Conservation (phyloP, 2,888 invertebrate genomes). For the Protophormia terraenovae region DNA sequence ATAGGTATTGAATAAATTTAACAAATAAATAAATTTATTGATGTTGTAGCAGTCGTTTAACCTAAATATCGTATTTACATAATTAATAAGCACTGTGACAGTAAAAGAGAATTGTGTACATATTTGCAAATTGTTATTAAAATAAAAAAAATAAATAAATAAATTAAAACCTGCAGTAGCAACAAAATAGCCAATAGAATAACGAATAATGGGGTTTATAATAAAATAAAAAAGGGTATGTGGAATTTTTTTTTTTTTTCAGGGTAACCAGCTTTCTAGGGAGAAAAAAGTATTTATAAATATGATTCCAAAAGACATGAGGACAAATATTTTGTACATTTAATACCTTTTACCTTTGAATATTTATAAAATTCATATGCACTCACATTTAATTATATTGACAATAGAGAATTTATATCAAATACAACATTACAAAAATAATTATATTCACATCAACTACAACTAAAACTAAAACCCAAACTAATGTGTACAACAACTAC, state of each 20-base stretch:
- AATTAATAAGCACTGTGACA: slow-evolving; percentile 48
- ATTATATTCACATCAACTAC: not conserved
- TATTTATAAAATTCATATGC: not conserved
- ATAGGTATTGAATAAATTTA: not conserved
- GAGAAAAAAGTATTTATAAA: no score
- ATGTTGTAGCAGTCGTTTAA: not conserved
- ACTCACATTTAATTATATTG: not conserved
- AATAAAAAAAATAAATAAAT: not conserved
- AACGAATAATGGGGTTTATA: no score
- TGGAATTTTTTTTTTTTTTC: no score
- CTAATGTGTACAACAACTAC: not conserved
- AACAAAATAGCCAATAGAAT: no score
- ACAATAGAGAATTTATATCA: not conserved
- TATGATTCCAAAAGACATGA: no score
- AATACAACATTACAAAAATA: not conserved
- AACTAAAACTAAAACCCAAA: not conserved
- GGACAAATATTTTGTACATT: no score
- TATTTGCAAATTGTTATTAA: not conserved
- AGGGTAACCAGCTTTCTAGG: no score
- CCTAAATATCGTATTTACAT: slow-evolving; percentile 48
- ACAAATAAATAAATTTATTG: slow-evolving; percentile 24
- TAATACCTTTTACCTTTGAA: no score
- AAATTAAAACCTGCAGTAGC: no score
- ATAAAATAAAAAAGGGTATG: no score
- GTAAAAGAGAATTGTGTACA: slow-evolving; percentile 12